Base-by-base conservation (phyloP, 2,888 invertebrate species). In the Mesoligia furuncula region DNA sequence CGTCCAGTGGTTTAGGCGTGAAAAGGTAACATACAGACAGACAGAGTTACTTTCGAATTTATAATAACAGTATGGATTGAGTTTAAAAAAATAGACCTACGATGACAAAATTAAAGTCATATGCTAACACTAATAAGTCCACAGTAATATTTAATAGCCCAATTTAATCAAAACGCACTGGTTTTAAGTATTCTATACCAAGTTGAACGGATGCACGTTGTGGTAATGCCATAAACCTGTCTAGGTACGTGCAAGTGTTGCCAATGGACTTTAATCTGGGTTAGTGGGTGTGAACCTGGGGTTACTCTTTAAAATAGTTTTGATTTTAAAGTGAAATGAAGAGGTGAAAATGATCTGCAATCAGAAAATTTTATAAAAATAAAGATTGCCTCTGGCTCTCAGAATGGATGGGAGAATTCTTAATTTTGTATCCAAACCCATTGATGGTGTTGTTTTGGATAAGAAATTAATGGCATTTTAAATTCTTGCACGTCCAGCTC, bases 241-340 rank as follows among this genome's bases (percentile, higher is more conserved):
- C 65, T 24, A 59, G 15, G 8, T 48, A 85, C 82, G 85, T 81
- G 82, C 27, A 27, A 9, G 59, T 31, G 13, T 57, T 85, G 39
- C 85, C 51, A 75, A 82, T 81, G 27, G 8, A 36, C 24, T 27
- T 17, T 51, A 54, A 85, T 80, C 51, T 70, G 48, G 45, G 42
- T 85, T 64, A 85, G 42, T 51, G 62, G 31, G n/a, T 80, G 59
- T 45, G 45, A 64, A 54, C 81, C 39, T n/a, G 36, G 36, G 20
- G 3, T 45, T 31, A 76, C 36, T 15, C 45, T 45, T 57, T 45
- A 17, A 51, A 62, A 31, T 42, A n/a, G 24, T 61, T 62, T 66
- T 13, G 15, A 20, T 83, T 78, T 61, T 45, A 36, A 36, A 39
- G 9, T 54, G n/a, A 8, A n/a, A 15, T 65, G 17, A 9, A 48